Evolutionary conservation across 2,888 invertebrate species (phyloP), one percentile per base, ranked within the genome.

Genomic region (Meta bourneti): DNA sequence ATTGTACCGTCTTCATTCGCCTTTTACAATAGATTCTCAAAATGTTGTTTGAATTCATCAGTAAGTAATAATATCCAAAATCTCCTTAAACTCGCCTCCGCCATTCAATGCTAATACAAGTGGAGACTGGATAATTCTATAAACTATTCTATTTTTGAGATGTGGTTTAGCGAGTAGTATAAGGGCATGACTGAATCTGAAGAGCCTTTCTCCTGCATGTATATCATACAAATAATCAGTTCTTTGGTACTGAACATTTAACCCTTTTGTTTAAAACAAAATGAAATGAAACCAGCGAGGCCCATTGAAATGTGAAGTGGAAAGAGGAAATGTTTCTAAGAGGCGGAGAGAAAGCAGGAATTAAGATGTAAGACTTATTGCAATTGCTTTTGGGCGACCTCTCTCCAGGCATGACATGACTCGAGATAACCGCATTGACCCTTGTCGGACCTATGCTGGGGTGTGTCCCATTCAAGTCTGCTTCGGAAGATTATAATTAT

Each of bases 311-410:
- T 19, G 20, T 74, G 19, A 74, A 74, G 48, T 34, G 48, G 48
- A 74, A 74, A 74, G 48, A 74, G 48, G 48, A 74, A 61, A 61
- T 61, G 61, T 11, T 11, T 9, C 11, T 61, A 61, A 61, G 52
- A 78, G 52, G 78, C 52, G 52, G 78, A 52, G 51, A 78, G 78
- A 78, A 11, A 51, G 78, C 9, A 6, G 52, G 49, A 48, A 48
- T 48, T 52, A 78, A 51, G 78, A 78, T 7, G 34, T 52, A 78
- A 9, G 77, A 52, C n/a, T 9, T 78, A 52, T 16, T 16, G 9
- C 13, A 51, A 52, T 78, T 51, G 13, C 78, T 13, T 78, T 52
- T 61, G 13, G 9, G 9, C 11, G 61, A 61, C 61, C 61, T 16
- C 8, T 16, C 61, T 61, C 11, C 61, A 61, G 61, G 61, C 61